A percentile compares a stretch with the other conserved stretches of the same genome.
phyloP scores from a whole-genome alignment of 2,888 invertebrate species.

The Ophioninae sp. region DNA sequence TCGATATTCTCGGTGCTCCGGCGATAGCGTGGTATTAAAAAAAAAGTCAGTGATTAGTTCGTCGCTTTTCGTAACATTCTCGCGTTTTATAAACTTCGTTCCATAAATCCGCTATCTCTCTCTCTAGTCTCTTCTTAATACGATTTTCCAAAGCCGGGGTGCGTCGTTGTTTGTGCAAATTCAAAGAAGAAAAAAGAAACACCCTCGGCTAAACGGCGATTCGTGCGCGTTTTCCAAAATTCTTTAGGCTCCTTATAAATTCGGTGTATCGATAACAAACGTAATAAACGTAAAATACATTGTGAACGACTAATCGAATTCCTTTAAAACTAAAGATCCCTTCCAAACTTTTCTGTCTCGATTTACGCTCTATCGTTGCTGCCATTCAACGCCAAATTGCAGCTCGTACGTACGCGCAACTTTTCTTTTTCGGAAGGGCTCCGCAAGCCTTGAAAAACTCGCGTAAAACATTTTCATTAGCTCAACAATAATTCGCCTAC shows the following conservation, averaged over 20 bases:
- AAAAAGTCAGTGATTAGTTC: background rate
- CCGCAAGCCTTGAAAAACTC: background rate
- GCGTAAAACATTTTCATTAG: slow-evolving; percentile 5
- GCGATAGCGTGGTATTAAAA: background rate
- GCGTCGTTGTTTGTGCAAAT: background rate
- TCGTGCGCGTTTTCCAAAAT: background rate
- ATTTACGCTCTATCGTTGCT: background rate
- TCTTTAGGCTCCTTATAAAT: background rate
- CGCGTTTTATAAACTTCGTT: background rate
- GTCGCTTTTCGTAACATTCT: background rate
- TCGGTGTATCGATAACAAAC: background rate
- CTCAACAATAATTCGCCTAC: background rate
- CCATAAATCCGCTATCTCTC: background rate
- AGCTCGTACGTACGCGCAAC: background rate
- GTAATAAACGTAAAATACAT: background rate
- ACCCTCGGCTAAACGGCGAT: background rate
- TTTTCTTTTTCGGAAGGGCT: background rate
- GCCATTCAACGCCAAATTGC: background rate
- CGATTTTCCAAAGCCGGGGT: background rate
- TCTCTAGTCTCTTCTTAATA: background rate
- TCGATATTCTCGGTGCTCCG: background rate
- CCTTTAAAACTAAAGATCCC: background rate
- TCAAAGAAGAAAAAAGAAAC: background rate
- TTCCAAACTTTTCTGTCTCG: background rate
- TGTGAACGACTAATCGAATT: background rate